phyloP scores from a whole-genome alignment of 1,140 invertebrate species.

The Phocides pigmalion region DNA sequence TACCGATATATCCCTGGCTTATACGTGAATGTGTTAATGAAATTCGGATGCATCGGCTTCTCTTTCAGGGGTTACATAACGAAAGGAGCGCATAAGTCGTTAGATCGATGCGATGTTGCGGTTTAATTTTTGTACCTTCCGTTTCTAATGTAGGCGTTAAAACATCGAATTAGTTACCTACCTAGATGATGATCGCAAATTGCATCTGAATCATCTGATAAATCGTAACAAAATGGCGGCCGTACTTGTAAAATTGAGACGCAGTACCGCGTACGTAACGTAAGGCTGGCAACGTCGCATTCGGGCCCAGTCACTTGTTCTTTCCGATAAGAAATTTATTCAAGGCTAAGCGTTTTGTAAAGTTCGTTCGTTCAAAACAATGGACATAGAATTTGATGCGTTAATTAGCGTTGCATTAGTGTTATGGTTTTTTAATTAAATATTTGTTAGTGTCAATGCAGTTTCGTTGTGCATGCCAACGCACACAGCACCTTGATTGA shows the following conservation, averaged over 20 bases:
- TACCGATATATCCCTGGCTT: conserved; percentile 46
- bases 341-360: conserved; percentile 72
- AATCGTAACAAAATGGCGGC: conserved; percentile 75
- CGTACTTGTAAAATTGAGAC: conserved; percentile 70
- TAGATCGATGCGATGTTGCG: background rate
- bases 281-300: conserved; percentile 77
- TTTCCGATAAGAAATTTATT: conserved; percentile 73
- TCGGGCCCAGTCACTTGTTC: conserved; percentile 61
- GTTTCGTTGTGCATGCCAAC: background rate
- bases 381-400: conserved; percentile 59
- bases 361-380: conserved; percentile 63
- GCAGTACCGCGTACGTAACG: conserved; percentile 64
- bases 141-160: background rate
- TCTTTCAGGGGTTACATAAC: conserved; percentile 51
- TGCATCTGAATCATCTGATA: conserved; percentile 41
- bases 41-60: conserved; percentile 42
- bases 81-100: background rate
- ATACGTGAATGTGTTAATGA: conserved; percentile 42
- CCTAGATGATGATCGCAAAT: conserved; percentile 6
- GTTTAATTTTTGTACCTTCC: background rate
- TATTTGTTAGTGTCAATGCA: conserved; percentile 23
- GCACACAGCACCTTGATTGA: conserved; percentile 1
- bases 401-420: conserved; percentile 23
- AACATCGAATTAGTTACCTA: conserved; percentile 4
- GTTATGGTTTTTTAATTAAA: conserved; percentile 35